Conservation (phyloP, 2,113 vertebrate genomes). For the Atlantisia rogersi region DNA sequence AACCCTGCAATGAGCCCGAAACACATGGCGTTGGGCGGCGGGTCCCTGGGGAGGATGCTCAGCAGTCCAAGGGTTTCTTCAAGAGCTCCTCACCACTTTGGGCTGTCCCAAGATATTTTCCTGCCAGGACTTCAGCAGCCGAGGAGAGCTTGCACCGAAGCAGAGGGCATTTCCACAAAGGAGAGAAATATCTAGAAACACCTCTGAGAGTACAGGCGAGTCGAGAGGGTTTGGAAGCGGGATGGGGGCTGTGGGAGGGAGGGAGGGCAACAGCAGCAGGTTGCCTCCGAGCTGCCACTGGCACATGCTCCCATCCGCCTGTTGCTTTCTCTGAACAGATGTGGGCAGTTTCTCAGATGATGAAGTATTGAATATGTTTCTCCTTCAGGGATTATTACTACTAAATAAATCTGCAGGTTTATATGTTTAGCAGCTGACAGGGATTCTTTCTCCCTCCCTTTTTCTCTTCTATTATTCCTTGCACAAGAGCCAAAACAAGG, state of each 20-base stretch:
- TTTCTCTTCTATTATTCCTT: background rate
- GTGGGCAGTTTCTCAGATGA: constrained; percentile 63
- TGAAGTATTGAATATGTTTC: constrained; percentile 68
- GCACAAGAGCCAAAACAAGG: constrained; percentile 44
- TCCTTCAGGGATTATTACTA: constrained; percentile 69
- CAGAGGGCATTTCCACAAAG: background rate
- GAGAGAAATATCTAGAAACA: background rate
- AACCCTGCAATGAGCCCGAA: background rate
- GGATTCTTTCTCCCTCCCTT: constrained; percentile 41
- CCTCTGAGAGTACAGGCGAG: background rate
- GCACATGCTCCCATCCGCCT: constrained; percentile 25
- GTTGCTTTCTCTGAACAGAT: constrained; percentile 65
- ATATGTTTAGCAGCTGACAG: constrained; percentile 71
- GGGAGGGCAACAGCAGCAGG: constrained; percentile 17
- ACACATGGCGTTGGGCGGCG: background rate
- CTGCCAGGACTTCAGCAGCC: accelerated
- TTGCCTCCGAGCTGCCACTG: constrained; percentile 29
- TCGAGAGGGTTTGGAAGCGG: accelerated
- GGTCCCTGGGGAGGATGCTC: background rate
- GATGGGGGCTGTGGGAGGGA: background rate
- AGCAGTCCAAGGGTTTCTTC: background rate
- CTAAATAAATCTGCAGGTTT: constrained; percentile 66
- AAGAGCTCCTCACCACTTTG: background rate
- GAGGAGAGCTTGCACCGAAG: background rate
- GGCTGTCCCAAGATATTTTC: accelerated